Evolutionary conservation across 2,888 invertebrate genomes (phyloP).

Genomic region (Oscheius sp.): DNA sequence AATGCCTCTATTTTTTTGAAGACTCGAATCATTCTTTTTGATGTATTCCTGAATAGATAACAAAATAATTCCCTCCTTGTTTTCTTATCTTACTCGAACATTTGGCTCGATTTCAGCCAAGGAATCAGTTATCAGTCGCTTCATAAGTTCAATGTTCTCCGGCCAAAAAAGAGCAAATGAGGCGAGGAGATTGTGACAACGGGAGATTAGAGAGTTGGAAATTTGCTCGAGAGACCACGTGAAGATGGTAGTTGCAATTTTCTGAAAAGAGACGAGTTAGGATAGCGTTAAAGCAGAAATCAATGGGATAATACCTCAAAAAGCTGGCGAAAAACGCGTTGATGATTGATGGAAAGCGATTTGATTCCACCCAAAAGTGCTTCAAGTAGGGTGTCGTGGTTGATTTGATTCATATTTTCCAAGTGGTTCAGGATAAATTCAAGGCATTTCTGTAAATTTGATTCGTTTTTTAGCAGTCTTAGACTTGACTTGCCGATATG

Average conservation of each 20-base stretch:
- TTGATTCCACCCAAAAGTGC: background rate
- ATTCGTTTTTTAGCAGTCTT: too few species aligned
- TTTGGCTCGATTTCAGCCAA: background rate
- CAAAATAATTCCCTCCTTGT: too few species aligned
- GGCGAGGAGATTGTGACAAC: background rate
- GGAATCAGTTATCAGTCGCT: background rate
- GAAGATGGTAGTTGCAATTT: background rate
- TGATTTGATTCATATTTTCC: background rate
- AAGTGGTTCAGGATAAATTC: background rate
- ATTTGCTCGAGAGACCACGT: background rate
- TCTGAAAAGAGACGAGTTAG: background rate
- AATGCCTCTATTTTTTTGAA: too few species aligned
- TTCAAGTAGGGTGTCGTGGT: background rate
- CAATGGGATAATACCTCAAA: background rate
- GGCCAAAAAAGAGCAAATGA: background rate
- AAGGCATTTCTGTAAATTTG: background rate
- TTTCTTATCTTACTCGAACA: too few species aligned
- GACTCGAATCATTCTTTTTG: too few species aligned
- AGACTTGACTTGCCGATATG: too few species aligned
- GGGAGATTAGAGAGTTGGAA: background rate
- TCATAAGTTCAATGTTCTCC: background rate
- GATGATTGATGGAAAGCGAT: background rate
- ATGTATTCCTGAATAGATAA: too few species aligned
- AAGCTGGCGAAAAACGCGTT: background rate
- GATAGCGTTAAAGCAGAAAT: background rate